These are phyloP conservation scores for Drosophila suzukii DNA, from an alignment of 1,140 invertebrate species.

Conservation along the genomic window DNA sequence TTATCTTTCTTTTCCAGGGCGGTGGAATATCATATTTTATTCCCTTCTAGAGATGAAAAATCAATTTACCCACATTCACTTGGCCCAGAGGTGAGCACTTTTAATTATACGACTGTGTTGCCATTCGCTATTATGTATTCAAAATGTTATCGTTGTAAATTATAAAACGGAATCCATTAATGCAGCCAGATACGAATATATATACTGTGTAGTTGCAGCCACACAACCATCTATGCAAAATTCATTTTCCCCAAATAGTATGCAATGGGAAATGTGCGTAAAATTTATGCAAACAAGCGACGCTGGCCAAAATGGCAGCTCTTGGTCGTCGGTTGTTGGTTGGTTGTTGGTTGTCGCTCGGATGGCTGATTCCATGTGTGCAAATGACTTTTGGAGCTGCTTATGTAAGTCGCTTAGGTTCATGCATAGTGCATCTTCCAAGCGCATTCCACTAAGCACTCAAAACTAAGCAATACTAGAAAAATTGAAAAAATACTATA, in stretches of 20 bases:
- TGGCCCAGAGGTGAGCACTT: constrained; percentile 7
- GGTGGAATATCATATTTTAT: constrained; percentile 41
- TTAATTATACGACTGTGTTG: constrained; percentile 14
- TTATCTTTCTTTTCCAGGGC: constrained; percentile 32
- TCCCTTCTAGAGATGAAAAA: constrained; percentile 18
- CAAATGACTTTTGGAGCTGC: constrained; percentile 30
- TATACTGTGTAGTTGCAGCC: constrained; percentile 2
- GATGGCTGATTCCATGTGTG: constrained; percentile 34
- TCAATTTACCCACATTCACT: background rate
- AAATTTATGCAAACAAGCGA: constrained; percentile 40
- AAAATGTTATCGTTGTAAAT: constrained; percentile 40
- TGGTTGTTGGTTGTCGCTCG: constrained; percentile 1
- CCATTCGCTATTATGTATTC: constrained; percentile 4
- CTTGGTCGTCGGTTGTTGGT: background rate
- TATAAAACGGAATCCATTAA: constrained; percentile 43
- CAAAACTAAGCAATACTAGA: background rate
- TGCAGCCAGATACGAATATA: background rate
- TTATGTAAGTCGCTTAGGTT: constrained; percentile 12
- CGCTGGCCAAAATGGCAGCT: constrained; percentile 25
- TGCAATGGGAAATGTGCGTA: constrained; percentile 32
- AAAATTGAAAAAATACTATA: no score
- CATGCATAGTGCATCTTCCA: constrained; percentile 7
- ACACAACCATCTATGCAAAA: constrained; percentile 24
- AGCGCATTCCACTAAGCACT: constrained; percentile 1
- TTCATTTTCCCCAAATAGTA: constrained; percentile 29